These are phyloP conservation scores for Megaceryle alcyon DNA, from an alignment of 2,797 vertebrate species.

Conservation along the genomic window DNA sequence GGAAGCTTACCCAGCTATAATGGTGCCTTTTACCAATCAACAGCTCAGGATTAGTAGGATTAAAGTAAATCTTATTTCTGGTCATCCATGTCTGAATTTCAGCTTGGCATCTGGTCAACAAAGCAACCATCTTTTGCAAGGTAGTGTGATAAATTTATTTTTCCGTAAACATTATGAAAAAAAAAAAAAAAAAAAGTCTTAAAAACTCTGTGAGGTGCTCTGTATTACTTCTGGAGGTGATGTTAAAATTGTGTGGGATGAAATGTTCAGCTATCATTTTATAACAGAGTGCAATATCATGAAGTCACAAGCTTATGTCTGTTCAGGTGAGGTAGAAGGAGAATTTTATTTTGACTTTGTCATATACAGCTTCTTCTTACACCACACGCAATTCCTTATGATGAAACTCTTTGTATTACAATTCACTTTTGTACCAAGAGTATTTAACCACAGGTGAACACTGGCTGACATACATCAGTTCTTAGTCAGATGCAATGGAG, in stretches of 20 bases:
- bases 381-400: not conserved
- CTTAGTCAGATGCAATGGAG: not conserved
- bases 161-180: not conserved
- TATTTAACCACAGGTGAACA: not conserved
- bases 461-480: not conserved
- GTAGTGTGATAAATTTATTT: constrained; percentile 44
- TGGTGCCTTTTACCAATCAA: constrained; percentile 68
- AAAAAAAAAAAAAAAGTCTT: not conserved
- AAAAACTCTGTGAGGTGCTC: not conserved
- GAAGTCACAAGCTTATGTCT: not conserved
- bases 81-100: constrained; percentile 60
- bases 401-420: not conserved
- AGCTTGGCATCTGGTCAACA: constrained; percentile 58
- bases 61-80: constrained; percentile 70
- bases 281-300: not conserved
- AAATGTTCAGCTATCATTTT: constrained; percentile 2
- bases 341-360: not conserved
- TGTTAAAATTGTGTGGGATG: constrained; percentile 11
- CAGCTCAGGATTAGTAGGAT: constrained; percentile 68
- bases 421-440: not conserved
- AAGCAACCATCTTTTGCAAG: constrained; percentile 10
- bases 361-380: not conserved
- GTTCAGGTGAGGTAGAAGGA: not conserved
- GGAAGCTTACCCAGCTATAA: constrained; percentile 52
- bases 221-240: not conserved